phyloP scores from a whole-genome alignment of 2,113 vertebrate species.

The Canis aureus region DNA sequence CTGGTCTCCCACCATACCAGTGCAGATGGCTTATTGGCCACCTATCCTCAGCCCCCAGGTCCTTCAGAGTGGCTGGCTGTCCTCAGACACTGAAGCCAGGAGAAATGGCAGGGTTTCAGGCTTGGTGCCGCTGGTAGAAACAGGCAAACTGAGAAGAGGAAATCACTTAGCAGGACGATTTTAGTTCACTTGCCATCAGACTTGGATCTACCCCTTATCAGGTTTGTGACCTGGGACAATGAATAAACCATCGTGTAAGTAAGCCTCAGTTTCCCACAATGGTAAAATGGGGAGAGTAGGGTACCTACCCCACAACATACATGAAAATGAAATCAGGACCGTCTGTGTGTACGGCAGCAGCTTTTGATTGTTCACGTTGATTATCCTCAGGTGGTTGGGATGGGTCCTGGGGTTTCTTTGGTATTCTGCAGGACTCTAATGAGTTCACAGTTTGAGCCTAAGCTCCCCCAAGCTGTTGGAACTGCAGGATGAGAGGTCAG shows the following conservation, averaged over 20 bases:
- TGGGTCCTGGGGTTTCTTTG: not conserved
- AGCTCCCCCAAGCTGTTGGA: not conserved
- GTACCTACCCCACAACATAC: not conserved
- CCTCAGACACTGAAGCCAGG: not conserved
- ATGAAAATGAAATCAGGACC: not conserved
- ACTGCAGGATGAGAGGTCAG: not conserved
- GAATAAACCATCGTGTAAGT: not conserved
- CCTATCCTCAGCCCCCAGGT: not conserved
- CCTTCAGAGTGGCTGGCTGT: not conserved
- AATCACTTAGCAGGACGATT: not conserved
- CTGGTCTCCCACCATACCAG: not conserved
- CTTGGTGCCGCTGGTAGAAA: not conserved
- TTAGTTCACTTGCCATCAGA: not conserved
- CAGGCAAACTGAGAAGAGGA: not conserved
- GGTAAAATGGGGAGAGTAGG: not conserved
- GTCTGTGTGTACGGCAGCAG: not conserved
- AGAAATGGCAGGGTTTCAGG: not conserved
- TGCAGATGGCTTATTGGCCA: not conserved
- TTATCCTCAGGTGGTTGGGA: not conserved
- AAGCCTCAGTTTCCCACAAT: not conserved
- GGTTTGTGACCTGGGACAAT: not conserved
- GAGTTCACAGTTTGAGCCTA: not conserved
- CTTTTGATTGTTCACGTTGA: not conserved
- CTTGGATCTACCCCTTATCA: not conserved
- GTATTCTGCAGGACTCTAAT: not conserved